Evolutionary conservation across 2,797 vertebrate species (phyloP).

Genomic region (Amniataba percoides): DNA sequence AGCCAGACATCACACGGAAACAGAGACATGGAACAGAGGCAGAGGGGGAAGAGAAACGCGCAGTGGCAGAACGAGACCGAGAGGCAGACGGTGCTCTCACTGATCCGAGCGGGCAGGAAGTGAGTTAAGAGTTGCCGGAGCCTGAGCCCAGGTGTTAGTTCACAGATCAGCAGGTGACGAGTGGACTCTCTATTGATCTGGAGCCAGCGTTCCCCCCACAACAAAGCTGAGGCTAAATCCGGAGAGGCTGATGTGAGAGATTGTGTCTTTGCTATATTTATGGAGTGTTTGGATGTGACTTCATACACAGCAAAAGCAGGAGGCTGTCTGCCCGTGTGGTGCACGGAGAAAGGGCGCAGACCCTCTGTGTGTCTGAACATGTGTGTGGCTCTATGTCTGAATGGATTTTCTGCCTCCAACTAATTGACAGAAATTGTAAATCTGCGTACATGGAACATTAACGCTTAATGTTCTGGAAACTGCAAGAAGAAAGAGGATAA

Average conservation of each 20-base stretch:
- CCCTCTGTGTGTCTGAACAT: constrained; percentile 22
- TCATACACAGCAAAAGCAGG: constrained; percentile 25
- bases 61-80: not conserved
- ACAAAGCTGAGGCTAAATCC: constrained; percentile 54
- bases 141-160: constrained; percentile 64
- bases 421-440: constrained; percentile 66
- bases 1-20: constrained; percentile 15
- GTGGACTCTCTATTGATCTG: constrained; percentile 63
- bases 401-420: constrained; percentile 41
- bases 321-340: constrained; percentile 11
- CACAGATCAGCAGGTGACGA: constrained; percentile 69
- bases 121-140: constrained; percentile 61
- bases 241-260: constrained; percentile 38
- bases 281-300: constrained; percentile 46
- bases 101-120: constrained; percentile 55
- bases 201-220: constrained; percentile 43
- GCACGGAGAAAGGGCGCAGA: constrained; percentile 1
- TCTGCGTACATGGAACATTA: constrained; percentile 57
- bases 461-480: constrained; percentile 43
- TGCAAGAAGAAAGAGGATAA: constrained; percentile 23
- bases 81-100: constrained; percentile 15
- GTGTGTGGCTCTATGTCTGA: constrained; percentile 22
- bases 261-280: constrained; percentile 42
- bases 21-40: constrained; percentile 2
- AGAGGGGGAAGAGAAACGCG: constrained; percentile 12